Evolutionary conservation across 2,113 vertebrate species (phyloP).

Genomic region (Muntiacus reevesi): DNA sequence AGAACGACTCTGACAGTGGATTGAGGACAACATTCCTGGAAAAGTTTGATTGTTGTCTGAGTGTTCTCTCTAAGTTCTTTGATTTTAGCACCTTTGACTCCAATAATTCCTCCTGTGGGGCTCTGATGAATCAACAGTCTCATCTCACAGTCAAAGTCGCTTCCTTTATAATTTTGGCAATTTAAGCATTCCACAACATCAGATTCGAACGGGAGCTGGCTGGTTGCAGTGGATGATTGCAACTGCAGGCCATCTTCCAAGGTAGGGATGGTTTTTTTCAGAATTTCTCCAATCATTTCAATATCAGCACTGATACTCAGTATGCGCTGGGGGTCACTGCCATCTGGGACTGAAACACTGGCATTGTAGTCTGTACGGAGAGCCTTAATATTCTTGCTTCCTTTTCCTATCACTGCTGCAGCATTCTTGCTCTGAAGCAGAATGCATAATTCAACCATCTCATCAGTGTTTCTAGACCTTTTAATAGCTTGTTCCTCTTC

Average conservation of each 20-base stretch:
- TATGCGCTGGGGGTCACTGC: conserved; percentile 97
- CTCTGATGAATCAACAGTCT: neutral
- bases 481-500: neutral
- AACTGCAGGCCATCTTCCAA: conserved; percentile 70
- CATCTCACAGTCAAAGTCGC: neutral
- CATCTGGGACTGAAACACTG: conserved; percentile 99
- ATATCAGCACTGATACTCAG: neutral
- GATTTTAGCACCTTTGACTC: neutral
- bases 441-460: neutral
- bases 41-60: neutral
- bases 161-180: neutral
- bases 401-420: neutral
- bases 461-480: neutral
- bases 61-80: neutral
- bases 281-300: neutral
- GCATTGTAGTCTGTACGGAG: conserved; percentile 87
- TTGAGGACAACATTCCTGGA: neutral
- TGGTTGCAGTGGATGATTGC: conserved; percentile 78
- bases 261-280: neutral
- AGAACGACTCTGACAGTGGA: neutral
- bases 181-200: conserved; percentile 79
- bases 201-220: conserved; percentile 75
- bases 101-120: neutral
- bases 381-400: neutral
- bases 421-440: neutral